Base-by-base conservation (phyloP, 2,888 invertebrate genomes). In the Perdita meconis region DNA sequence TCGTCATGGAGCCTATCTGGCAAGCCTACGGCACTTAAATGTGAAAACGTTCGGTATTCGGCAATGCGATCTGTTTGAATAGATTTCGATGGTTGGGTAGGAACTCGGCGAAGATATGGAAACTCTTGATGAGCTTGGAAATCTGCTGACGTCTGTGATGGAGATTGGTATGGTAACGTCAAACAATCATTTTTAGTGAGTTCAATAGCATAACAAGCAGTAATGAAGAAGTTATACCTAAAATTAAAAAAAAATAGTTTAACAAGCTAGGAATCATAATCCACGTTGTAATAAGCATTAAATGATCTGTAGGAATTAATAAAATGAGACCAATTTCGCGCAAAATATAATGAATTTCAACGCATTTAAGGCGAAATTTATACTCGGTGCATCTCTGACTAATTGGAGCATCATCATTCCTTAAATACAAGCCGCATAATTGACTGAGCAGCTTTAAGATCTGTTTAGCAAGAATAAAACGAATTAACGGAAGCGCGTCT, bases 51-150 rank as follows among this genome's bases (percentile, higher is more conserved):
- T 75, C 66, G 24, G 56, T 42, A 56, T 60, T 66, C 36, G 55
- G 55, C 24, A 73, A 73, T 55, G 64, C 60, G 66, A 75, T 75
- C 75, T 75, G 65, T 75, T 75, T 75, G 75, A 73, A 75, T 75
- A 75, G 66, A 75, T 73, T 73, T 75, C 44, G 73, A 73, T 50
- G 66, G 75, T 60, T 75, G 47, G 66, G 55, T 59, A 24, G 59
- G 40, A 53, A 60, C 65, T 38, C 42, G 40, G 55, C 26, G 72
- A 64, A 64, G 56, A 73, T 50, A 42, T 63, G 75, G 50, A 47
- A 72, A 30, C 47, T 44, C 38, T 53, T 10, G 74, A 75, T 73
- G 60, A 73, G 65, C 66, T 73, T 73, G 60, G 75, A 66, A 73
- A 60, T 36, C 38, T 59, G 38, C 40, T 50, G 55, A 38, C 44